phyloP scores from a whole-genome alignment of 2,113 vertebrate genomes.

The Neotragus pygmaeus region DNA sequence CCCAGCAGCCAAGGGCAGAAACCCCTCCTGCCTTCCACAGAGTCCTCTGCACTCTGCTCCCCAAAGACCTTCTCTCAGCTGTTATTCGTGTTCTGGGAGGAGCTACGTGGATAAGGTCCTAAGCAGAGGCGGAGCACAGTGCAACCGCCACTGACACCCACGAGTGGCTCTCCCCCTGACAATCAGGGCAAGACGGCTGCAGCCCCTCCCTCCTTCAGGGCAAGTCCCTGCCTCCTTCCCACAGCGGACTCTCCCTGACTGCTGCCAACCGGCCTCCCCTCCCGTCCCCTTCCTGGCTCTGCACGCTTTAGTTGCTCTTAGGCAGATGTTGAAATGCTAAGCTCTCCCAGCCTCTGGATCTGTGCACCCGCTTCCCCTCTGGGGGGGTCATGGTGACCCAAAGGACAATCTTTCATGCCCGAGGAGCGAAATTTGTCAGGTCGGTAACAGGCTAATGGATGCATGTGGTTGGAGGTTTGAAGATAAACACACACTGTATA shows the following conservation, averaged over 20 bases:
- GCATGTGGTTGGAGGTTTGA: background rate
- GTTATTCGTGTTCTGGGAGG: accelerated
- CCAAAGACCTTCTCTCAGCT: background rate
- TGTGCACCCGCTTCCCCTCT: accelerated
- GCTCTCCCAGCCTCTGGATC: background rate
- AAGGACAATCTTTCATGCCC: background rate
- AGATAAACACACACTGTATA: background rate
- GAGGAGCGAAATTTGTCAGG: background rate
- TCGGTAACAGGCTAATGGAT: accelerated
- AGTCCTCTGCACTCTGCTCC: background rate
- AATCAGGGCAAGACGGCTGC: accelerated
- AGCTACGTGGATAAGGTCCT: background rate
- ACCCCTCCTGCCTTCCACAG: background rate
- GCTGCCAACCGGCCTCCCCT: background rate
- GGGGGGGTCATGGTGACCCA: background rate
- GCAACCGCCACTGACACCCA: background rate
- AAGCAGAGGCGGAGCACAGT: background rate
- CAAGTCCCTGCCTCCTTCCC: background rate
- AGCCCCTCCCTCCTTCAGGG: background rate
- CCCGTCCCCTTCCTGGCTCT: too few species aligned
- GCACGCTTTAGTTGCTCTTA: accelerated
- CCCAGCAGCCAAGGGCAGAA: background rate
- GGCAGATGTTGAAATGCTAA: accelerated
- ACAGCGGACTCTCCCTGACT: background rate
- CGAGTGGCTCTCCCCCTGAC: background rate